Evolutionary conservation across 2,797 vertebrate species (phyloP).

Genomic region (Fistularia tabacaria): DNA sequence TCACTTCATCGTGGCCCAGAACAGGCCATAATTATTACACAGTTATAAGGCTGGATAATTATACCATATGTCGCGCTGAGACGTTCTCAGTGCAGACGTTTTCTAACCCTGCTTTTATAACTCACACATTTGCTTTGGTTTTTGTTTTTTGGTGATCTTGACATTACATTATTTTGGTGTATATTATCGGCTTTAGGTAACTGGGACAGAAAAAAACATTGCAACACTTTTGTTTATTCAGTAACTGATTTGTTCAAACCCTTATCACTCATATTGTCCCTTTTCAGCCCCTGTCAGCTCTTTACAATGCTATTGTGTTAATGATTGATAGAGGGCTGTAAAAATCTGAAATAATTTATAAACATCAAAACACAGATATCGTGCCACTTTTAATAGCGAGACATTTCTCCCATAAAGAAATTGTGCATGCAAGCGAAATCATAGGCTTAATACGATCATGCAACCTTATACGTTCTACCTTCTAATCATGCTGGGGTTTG

Average conservation of each 20-base stretch:
- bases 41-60: too few species aligned
- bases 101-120: too few species aligned
- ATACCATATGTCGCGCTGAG: too few species aligned
- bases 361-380: background rate
- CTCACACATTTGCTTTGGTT: too few species aligned
- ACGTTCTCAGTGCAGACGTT: too few species aligned
- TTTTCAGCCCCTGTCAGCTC: slow-evolving; percentile 17
- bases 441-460: slow-evolving; percentile 5
- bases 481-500: slow-evolving; percentile 24
- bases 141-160: too few species aligned
- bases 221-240: slow-evolving; percentile 16
- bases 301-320: slow-evolving; percentile 42
- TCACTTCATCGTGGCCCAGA: too few species aligned
- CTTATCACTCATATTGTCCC: slow-evolving; percentile 22
- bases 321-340: slow-evolving; percentile 41
- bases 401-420: too few species aligned
- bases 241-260: slow-evolving; percentile 26
- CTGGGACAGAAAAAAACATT: slow-evolving; percentile 15
- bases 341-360: slow-evolving; percentile 4
- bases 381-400: background rate
- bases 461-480: slow-evolving; percentile 36
- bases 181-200: slow-evolving; percentile 27
- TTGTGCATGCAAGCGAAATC: background rate
- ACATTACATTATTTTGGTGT: background rate
- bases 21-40: too few species aligned